phyloP scores from a whole-genome alignment of 1,140 invertebrate species.

The Vollenhovia emeryi region DNA sequence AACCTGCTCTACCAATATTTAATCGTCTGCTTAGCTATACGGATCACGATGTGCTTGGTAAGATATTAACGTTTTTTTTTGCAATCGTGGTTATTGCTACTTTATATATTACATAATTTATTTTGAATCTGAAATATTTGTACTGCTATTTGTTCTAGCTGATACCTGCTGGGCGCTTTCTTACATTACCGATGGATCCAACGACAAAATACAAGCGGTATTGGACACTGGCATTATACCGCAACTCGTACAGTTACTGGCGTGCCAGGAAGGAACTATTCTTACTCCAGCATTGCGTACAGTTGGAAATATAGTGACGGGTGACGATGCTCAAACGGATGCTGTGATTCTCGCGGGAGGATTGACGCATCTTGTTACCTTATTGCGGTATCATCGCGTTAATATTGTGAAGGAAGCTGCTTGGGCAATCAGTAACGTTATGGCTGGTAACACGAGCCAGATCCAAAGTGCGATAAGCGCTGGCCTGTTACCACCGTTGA shows the following conservation, averaged over 20 bases:
- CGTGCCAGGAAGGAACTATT: conserved; percentile 90
- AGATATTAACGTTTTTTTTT: conserved; percentile 59
- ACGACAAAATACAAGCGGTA: conserved; percentile 96
- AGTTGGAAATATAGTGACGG: conserved; percentile 95
- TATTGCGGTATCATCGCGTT: conserved; percentile 90
- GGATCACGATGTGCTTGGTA: conserved; percentile 92
- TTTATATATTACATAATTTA: conserved; percentile 11
- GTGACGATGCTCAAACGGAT: conserved; percentile 95
- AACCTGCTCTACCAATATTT: conserved; percentile 93
- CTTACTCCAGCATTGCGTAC: conserved; percentile 96
- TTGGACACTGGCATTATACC: conserved; percentile 90
- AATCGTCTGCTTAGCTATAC: conserved; percentile 90
- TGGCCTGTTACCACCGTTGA: conserved; percentile 89
- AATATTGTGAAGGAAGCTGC: conserved; percentile 94
- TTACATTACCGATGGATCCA: conserved; percentile 97
- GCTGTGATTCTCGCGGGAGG: conserved; percentile 93
- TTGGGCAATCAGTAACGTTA: conserved; percentile 94
- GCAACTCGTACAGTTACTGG: conserved; percentile 91
- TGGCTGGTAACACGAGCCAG: conserved; percentile 91
- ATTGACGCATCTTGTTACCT: conserved; percentile 89
- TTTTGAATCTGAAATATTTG: conserved; percentile 10
- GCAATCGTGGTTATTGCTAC: not conserved
- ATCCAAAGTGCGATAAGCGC: conserved; percentile 92
- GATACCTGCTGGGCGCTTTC: conserved; percentile 99
- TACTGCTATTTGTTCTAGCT: conserved; percentile 84